Conservation (phyloP, 2,888 invertebrate genomes). For the Epistrophe grossulariae region DNA sequence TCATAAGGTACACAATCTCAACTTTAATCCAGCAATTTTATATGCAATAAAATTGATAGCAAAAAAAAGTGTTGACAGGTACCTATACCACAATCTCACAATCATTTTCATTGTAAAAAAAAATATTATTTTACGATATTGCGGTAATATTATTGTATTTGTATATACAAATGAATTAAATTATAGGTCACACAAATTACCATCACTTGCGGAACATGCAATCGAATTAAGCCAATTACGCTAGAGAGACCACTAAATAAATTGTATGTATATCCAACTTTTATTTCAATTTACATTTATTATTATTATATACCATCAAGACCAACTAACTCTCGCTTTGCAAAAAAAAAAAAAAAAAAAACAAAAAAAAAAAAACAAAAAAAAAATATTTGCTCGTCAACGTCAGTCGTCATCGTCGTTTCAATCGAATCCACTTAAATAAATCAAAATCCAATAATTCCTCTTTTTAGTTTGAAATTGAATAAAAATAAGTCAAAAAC, state of each 20-base stretch:
- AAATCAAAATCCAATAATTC: constrained; percentile 49
- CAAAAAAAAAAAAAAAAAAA: constrained; percentile 7
- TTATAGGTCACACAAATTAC: constrained; percentile 34
- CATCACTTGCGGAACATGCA: constrained; percentile 20
- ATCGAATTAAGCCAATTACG: constrained; percentile 52
- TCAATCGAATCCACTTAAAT: constrained; percentile 39
- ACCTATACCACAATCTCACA: not conserved
- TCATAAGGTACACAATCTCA: too few species aligned
- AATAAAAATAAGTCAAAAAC: not conserved
- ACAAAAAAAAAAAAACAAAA: not conserved
- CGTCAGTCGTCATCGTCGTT: not conserved
- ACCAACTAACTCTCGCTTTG: not conserved
- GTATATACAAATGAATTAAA: not conserved
- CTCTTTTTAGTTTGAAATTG: constrained; percentile 7
- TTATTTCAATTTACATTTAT: constrained; percentile 35
- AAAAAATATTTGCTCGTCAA: constrained; percentile 21
- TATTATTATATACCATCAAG: not conserved
- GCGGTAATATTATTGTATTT: not conserved
- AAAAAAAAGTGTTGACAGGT: not conserved
- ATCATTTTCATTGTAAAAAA: not conserved
- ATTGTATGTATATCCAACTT: constrained; percentile 4
- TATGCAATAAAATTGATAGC: not conserved
- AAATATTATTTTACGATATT: constrained; percentile 13
- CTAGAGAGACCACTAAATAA: constrained; percentile 14
- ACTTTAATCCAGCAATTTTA: too few species aligned